Evolutionary conservation across 2,888 invertebrate species (phyloP), one percentile per base, ranked within the genome.

Genomic region (Macroteleia sp.): DNA sequence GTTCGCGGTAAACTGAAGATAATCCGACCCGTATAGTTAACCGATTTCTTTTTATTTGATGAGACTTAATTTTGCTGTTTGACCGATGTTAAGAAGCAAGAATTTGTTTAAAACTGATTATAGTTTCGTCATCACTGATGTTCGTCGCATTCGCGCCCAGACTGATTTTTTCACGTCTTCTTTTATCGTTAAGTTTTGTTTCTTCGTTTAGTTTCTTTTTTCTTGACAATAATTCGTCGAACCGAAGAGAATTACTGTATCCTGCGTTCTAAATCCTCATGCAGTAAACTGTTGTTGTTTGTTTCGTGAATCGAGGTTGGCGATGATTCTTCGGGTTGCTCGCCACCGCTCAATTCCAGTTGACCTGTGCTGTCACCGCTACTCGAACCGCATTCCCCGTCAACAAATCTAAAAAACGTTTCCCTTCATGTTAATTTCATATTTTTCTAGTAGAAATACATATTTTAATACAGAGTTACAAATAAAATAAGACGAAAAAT

Each of bases 231-330:
- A 50, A 42, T 69, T 44, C 22, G 50, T 42, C 44, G 75, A 41
- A 42, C 61, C n/a, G 39, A 50, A 30, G 44, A 12, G 8, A 59
- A 54, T 48, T 71, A 73, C 34, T 70, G 70, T 70, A 71, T 80
- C 69, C 62, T 66, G 84, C 91, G 91, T 86, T 93, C 93, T 82
- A 93, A 87, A 83, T 93, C 93, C 83, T 93, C 92, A 87, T 93
- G 93, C 70, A 92, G 92, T 85, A 93, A 89, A 77, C 92, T 93
- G 87, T 93, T 93, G 86, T 93, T 93, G 86, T 93, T 93, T 81
- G 92, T 92, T 85, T 93, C 93, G 85, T 89, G 90, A 48, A 89
- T 86, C 67, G 90, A 90, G 20, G 86, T 86, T 1, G 91, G 90
- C 2, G 91, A 91, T 25, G 90, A 86, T 69, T 90, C 87, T 77